Percentiles rank a stretch among this genome's conserved stretches.
Conservation (phyloP, 2,113 vertebrate genomes). For the Cinclus mexicanus region DNA sequence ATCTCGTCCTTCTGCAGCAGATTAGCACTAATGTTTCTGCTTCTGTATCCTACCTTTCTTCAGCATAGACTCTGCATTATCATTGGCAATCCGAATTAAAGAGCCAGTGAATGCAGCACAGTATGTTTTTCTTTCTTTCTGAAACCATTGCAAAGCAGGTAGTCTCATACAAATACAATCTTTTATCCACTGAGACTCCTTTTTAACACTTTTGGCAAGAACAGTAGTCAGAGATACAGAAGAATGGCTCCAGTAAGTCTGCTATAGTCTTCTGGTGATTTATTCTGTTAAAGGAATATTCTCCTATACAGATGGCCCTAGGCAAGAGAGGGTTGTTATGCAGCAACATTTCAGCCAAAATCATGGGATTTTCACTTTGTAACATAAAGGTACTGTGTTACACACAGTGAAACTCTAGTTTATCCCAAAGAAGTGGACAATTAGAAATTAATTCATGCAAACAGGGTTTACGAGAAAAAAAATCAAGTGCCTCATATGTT, state of each 20-base stretch:
- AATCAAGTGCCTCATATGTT: background rate
- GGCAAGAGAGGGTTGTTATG: constrained; percentile 40
- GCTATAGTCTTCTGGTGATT: constrained; percentile 65
- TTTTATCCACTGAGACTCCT: constrained; percentile 56
- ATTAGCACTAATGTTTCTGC: constrained; percentile 81
- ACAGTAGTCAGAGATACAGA: constrained; percentile 47
- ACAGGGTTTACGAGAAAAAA: background rate
- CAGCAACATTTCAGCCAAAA: constrained; percentile 18
- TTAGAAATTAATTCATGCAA: background rate
- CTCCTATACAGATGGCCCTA: constrained; percentile 26
- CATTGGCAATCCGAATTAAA: constrained; percentile 80
- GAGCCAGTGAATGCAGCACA: constrained; percentile 76
- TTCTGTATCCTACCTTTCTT: constrained; percentile 78
- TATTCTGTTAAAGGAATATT: constrained; percentile 65
- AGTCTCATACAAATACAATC: constrained; percentile 63
- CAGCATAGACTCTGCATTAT: constrained; percentile 69
- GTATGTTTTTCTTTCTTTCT: constrained; percentile 41
- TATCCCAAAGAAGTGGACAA: background rate
- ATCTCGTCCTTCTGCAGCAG: constrained; percentile 79
- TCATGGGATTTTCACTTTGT: constrained; percentile 19
- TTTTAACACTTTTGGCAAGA: constrained; percentile 66
- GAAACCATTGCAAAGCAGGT: constrained; percentile 82
- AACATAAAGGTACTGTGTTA: background rate
- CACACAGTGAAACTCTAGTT: background rate
- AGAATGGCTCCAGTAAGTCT: constrained; percentile 52